Percentiles rank a stretch among this genome's conserved stretches.
Evolutionary conservation across 2,113 vertebrate species (phyloP).

Genomic region (Hylia prasina): DNA sequence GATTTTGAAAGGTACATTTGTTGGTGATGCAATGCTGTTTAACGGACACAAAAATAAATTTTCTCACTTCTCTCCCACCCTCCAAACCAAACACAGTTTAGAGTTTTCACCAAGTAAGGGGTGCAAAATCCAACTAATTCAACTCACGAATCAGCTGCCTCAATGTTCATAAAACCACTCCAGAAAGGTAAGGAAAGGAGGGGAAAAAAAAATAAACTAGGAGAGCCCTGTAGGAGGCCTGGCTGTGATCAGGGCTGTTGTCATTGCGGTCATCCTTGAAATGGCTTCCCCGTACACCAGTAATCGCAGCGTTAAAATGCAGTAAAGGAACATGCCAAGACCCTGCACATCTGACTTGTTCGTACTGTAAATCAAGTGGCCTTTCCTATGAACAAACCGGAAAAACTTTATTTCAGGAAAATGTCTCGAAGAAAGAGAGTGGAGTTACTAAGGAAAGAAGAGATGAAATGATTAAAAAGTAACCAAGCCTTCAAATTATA

Average conservation of each 20-base stretch:
- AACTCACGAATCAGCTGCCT: neutral
- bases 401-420: neutral
- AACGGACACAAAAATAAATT: neutral
- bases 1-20: neutral
- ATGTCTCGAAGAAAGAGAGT: fast-evolving
- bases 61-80: neutral
- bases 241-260: neutral
- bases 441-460: neutral
- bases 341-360: neutral
- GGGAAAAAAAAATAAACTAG: neutral
- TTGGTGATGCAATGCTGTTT: neutral
- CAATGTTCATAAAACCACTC: neutral
- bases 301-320: neutral
- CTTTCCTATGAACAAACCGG: neutral
- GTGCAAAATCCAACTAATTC: neutral
- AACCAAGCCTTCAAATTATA: neutral
- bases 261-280: neutral
- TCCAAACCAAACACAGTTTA: neutral
- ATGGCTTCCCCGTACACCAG: neutral
- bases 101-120: neutral
- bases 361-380: neutral
- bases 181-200: neutral
- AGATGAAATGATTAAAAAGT: neutral
- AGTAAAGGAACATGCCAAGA: neutral
- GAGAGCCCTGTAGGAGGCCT: neutral